A percentile compares a stretch with the other conserved stretches of the same genome.
These are phyloP conservation scores for Hypselothyrea guttata DNA, from an alignment of 2,888 invertebrate genomes.

Conservation along the genomic window DNA sequence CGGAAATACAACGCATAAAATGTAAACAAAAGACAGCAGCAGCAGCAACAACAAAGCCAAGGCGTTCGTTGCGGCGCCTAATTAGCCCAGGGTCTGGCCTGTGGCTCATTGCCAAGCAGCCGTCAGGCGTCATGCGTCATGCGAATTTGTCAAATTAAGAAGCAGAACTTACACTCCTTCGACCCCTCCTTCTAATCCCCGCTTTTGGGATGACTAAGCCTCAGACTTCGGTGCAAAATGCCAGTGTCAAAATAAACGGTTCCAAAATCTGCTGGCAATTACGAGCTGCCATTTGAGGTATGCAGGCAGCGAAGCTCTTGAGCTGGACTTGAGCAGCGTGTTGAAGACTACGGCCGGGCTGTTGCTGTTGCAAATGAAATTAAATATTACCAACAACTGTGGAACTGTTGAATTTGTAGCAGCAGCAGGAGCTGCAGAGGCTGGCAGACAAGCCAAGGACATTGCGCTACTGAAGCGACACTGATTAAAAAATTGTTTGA, in stretches of 20 bases:
- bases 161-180: slow-evolving; percentile 10
- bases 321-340: slow-evolving; percentile 35
- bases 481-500: slow-evolving; percentile 78
- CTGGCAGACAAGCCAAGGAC: slow-evolving; percentile 29
- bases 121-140: slow-evolving; percentile 46
- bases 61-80: slow-evolving; percentile 53
- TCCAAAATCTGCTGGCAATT: slow-evolving; percentile 69
- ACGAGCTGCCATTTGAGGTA: slow-evolving; percentile 37
- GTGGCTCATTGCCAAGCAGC: background rate
- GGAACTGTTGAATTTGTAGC: too few relatives aligned
- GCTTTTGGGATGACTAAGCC: background rate
- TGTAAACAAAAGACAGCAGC: slow-evolving; percentile 1
- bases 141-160: slow-evolving; percentile 76
- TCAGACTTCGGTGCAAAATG: background rate
- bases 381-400: slow-evolving; percentile 50
- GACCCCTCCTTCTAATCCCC: background rate
- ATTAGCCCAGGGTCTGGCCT: slow-evolving; percentile 41
- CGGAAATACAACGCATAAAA: slow-evolving; percentile 30
- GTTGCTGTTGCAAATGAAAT: slow-evolving; percentile 49
- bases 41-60: slow-evolving; percentile 19
- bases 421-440: too few relatives aligned
- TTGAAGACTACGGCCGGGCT: slow-evolving; percentile 17
- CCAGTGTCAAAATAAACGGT: slow-evolving; percentile 54
- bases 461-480: slow-evolving; percentile 70
- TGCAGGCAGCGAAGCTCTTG: slow-evolving; percentile 27